Evolutionary conservation across 1,140 invertebrate genomes (phyloP), one percentile per base, ranked within the genome.

Genomic region (Saccostrea glomerata): DNA sequence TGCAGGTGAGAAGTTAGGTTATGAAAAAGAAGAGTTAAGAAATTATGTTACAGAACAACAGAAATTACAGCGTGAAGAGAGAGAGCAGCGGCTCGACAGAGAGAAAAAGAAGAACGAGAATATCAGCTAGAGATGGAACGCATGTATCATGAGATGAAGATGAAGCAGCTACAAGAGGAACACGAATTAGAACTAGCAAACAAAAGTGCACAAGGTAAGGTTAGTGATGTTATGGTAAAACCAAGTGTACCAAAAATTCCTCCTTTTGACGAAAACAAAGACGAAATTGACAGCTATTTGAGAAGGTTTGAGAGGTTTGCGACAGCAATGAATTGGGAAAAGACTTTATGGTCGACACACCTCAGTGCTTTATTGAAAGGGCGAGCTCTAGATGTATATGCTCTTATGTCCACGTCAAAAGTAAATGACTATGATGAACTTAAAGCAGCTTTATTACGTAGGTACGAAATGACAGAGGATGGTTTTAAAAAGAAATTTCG

Each of bases 331-430:
- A 58, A 88, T n/a, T 91, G 87, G 89, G 40, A 82, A 11, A 54
- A 82, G n/a, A 63, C 66, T 1, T 82, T 54, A 1, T 92, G 90
- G 90, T 30, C 73, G 17, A 77, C 56, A 15, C 47, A 88, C 82
- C 83, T 91, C 3, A 90, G 88, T 86, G 87, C 86, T 15, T 70
- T 90, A n/a, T 84, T 91, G 25, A 91, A 84, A 30, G 89, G 91
- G n/a, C 88, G 66, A 36, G 90, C 89, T 36, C 66, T 90, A 47
- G 89, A 91, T 60, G 91, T 91, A 0, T 92, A 86, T 87, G 60
- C 88, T 17, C 6, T 84, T 7, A 56, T 92, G 63, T 85, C 90
- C 5, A 25, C 55, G 15, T 73, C 87, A 7, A 23, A 89, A 23
- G 88, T 90, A 13, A n/a, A 82, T 25, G 84, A 91, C 70, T 91